phyloP scores from a whole-genome alignment of 2,797 vertebrate species.

The Mallotus villosus region DNA sequence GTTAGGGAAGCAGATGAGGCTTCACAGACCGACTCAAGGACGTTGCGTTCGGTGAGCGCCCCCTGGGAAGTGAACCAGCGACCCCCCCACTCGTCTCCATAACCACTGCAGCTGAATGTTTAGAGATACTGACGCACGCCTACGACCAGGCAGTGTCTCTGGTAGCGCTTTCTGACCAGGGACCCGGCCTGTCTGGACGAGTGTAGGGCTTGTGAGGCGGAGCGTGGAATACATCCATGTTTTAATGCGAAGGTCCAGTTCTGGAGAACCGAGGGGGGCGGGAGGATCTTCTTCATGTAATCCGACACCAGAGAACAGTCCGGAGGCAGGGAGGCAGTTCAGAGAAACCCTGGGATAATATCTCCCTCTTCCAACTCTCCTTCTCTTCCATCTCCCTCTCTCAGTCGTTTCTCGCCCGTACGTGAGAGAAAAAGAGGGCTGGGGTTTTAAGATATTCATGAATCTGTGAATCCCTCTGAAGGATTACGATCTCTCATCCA shows the following conservation, averaged over 20 bases:
- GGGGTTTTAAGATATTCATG: constrained; percentile 71
- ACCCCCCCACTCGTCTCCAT: constrained; percentile 5
- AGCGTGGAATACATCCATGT: constrained; percentile 35
- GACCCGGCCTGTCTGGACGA: neutral
- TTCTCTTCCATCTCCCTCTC: too few species aligned
- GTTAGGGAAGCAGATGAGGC: constrained; percentile 50
- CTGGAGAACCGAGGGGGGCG: constrained; percentile 41
- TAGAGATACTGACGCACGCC: neutral
- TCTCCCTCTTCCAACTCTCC: too few species aligned
- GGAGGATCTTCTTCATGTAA: constrained; percentile 52
- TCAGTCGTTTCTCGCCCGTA: too few species aligned
- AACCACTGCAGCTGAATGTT: constrained; percentile 34
- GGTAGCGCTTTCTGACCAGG: neutral
- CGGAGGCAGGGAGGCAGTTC: constrained; percentile 41
- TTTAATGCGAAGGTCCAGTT: constrained; percentile 57
- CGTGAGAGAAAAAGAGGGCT: constrained; percentile 40
- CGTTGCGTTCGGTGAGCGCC: constrained; percentile 16
- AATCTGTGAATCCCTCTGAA: constrained; percentile 72
- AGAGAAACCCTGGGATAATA: constrained; percentile 22
- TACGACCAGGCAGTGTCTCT: constrained; percentile 13
- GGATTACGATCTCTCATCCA: constrained; percentile 75
- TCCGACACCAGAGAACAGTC: constrained; percentile 61
- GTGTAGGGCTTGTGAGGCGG: neutral
- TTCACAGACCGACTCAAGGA: constrained; percentile 50
- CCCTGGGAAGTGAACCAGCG: constrained; percentile 50